Evolutionary conservation across 2,888 invertebrate genomes (phyloP).

Genomic region (Thyatira batis): DNA sequence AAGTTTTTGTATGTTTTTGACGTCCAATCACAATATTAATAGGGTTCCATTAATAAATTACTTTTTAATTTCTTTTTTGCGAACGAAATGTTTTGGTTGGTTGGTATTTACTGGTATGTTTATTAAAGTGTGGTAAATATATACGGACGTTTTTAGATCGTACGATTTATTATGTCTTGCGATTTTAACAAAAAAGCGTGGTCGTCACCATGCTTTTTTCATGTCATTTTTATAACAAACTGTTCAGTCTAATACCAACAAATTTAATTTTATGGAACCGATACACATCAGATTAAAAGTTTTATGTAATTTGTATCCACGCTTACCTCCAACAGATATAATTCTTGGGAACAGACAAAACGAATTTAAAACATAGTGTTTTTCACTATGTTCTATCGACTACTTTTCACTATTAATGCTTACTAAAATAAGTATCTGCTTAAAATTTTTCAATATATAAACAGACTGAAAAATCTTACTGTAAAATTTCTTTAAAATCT

Average conservation of each 20-base stretch:
- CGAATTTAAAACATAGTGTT: constrained; percentile 49
- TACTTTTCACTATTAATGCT: background rate
- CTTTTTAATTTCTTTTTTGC: background rate
- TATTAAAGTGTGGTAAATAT: too few species aligned
- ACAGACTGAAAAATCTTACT: background rate
- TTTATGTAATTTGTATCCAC: background rate
- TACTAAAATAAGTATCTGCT: background rate
- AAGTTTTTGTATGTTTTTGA: background rate
- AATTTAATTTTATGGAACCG: too few species aligned
- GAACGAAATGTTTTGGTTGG: background rate
- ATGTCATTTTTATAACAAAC: too few species aligned
- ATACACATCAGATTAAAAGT: too few species aligned
- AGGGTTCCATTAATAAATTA: background rate
- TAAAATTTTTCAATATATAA: background rate
- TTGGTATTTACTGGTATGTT: background rate
- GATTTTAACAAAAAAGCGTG: too few species aligned
- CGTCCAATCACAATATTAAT: background rate
- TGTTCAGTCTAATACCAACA: too few species aligned
- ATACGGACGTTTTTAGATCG: too few species aligned
- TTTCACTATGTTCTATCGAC: background rate
- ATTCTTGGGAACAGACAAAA: constrained; percentile 47
- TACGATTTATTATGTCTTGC: too few species aligned
- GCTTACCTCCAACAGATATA: constrained; percentile 15
- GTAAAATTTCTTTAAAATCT: background rate
- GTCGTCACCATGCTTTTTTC: too few species aligned